phyloP scores from a whole-genome alignment of 53 echinoderm and acorn worm genomes.

The Antedon mediterranea region DNA sequence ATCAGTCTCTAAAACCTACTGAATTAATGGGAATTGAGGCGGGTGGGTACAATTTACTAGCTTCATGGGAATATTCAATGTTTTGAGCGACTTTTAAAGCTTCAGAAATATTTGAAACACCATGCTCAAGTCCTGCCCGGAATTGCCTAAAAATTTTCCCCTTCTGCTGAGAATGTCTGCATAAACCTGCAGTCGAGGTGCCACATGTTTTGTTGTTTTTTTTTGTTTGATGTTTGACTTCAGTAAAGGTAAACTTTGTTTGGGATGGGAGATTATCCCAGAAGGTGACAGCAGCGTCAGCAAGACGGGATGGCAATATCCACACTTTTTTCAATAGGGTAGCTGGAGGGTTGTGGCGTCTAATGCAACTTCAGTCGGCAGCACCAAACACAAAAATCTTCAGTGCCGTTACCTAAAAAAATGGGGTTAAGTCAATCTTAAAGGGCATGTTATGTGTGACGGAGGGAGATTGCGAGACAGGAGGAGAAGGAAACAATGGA shows the following conservation, averaged over 20 bases:
- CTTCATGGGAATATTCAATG: background rate
- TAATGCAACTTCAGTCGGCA: constrained; percentile 19
- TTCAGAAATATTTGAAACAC: background rate
- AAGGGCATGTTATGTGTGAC: too few species aligned
- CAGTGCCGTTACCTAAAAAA: too few species aligned
- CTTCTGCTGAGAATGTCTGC: background rate
- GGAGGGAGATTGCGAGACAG: too few species aligned
- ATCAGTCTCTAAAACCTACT: background rate
- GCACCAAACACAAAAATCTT: constrained; percentile 15
- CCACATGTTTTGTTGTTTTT: too few species aligned
- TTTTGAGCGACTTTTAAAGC: background rate
- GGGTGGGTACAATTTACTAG: background rate
- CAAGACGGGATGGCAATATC: constrained; percentile 20
- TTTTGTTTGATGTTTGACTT: constrained; percentile 11
- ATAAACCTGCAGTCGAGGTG: background rate
- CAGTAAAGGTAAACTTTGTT: constrained; percentile 12
- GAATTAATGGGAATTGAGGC: background rate
- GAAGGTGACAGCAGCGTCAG: constrained; percentile 22
- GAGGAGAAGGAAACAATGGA: too few species aligned
- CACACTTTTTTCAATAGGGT: background rate
- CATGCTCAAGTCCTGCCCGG: background rate
- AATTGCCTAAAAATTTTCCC: background rate
- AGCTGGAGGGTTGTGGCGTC: background rate
- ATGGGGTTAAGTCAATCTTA: too few species aligned
- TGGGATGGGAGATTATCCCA: constrained; percentile 27